Conservation (phyloP, 1,140 invertebrate species). For the Lasioglossum albipes region DNA sequence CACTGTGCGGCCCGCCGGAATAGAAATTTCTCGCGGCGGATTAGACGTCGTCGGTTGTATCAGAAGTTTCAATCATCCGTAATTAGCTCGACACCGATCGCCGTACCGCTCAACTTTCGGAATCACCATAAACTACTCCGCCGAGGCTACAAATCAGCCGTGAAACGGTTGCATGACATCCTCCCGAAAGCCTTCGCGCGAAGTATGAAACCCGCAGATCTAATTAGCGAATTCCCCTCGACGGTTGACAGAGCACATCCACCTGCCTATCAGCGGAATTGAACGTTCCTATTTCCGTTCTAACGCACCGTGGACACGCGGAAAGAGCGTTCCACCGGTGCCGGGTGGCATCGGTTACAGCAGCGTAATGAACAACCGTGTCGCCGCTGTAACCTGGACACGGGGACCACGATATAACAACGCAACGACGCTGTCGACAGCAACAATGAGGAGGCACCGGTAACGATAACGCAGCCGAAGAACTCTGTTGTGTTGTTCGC, state of each 20-base stretch:
- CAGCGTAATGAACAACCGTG: slow-evolving; percentile 43
- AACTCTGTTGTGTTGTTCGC: not conserved
- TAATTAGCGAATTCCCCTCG: slow-evolving; percentile 21
- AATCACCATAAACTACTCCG: not conserved
- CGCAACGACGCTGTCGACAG: slow-evolving; percentile 19
- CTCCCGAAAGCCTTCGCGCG: not conserved
- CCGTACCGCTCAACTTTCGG: not conserved
- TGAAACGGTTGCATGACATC: not conserved
- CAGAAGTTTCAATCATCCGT: not conserved
- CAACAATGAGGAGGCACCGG: not conserved
- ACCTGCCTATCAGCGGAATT: slow-evolving; percentile 24
- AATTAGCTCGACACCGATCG: not conserved
- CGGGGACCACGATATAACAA: not conserved
- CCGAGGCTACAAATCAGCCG: too few species aligned
- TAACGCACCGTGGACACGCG: not conserved
- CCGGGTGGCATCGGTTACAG: not conserved
- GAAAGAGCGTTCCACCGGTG: not conserved
- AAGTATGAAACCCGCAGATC: not conserved
- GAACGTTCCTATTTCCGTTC: slow-evolving; percentile 34
- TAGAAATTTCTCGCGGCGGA: too few species aligned
- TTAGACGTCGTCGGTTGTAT: too few species aligned
- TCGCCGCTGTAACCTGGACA: slow-evolving; percentile 18
- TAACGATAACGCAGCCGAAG: slow-evolving; percentile 1
- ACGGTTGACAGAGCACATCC: slow-evolving; percentile 18
- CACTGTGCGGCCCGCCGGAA: too few species aligned